These are phyloP conservation scores for Paratilapia polleni DNA, from an alignment of 2,113 vertebrate genomes.

Conservation along the genomic window DNA sequence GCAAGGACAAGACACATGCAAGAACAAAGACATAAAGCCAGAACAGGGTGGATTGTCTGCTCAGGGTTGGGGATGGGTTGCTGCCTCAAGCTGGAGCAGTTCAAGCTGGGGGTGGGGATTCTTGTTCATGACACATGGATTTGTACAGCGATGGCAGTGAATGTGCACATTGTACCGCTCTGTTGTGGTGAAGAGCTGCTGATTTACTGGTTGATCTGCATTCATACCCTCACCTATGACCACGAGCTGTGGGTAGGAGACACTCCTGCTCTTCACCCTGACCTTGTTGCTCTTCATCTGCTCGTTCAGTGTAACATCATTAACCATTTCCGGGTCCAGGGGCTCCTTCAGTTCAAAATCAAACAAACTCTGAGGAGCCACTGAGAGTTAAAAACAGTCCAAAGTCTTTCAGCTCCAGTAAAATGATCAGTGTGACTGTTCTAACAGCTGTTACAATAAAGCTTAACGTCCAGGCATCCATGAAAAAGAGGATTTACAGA, in stretches of 20 bases:
- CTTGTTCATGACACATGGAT: not conserved
- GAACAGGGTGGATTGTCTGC: accelerated
- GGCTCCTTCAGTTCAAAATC: not conserved
- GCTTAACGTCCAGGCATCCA: not conserved
- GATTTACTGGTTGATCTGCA: not conserved
- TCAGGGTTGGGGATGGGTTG: not conserved
- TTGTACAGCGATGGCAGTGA: not conserved
- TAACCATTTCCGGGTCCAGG: not conserved
- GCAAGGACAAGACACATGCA: not conserved
- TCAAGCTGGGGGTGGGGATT: not conserved
- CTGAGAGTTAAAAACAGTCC: no score
- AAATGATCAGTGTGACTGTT: not conserved
- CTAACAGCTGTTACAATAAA: not conserved
- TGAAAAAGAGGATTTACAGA: not conserved
- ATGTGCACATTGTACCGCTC: not conserved
- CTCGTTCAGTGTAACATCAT: not conserved
- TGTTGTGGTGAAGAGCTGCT: no score
- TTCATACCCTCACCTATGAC: not conserved
- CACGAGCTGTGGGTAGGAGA: not conserved
- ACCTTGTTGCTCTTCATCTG: no score
- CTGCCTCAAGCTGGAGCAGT: not conserved
- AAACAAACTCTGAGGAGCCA: no score
- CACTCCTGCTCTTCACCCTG: not conserved
- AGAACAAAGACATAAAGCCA: not conserved
- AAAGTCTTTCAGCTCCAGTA: no score